Base-by-base conservation (phyloP, 2,113 vertebrate genomes). In the Pteruthius melanotis region DNA sequence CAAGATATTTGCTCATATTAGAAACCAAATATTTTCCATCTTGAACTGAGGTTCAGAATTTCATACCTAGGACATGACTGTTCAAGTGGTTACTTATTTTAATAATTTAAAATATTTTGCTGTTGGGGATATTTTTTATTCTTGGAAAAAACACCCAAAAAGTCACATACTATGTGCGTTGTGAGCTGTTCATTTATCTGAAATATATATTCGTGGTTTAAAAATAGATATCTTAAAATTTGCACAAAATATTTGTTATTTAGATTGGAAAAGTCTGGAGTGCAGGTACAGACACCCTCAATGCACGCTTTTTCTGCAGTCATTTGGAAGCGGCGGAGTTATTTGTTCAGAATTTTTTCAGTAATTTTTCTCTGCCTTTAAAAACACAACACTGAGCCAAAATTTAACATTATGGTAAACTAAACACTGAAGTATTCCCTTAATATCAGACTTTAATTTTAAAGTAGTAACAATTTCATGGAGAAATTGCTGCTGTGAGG, bases 11-110 rank as follows among this genome's bases (percentile, higher is more conserved):
- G 33, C 21, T 89, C 26, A 24, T 82, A 24, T 56, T 86, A 72
- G 42, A 85, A 95, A 64, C 61, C 47, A 96, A 83, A 66, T 81
- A 45, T 85, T 87, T 94, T 83, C 42, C 45, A 28, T 57, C 47
- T 79, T 53, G 15, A 89, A 44, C 15, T 14, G 60, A 61, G 45
- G 53, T 54, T 81, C 20, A 50, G 30, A 66, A 37, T 78, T 90
- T 91, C 56, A 8, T 59, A 66, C 14, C 17, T 54, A 35, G 33
- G 47, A 72, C 10, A 30, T 12, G 15, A 20, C 6, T 70, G 6
- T 78, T 77, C 33, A 92, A 83, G 60, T 44, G 8, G 60, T 78
- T 88, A 35, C 13, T 28, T 53, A 47, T n/a, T 70, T 66, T 83
- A 90, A 59, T 81, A 33, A 68, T 72, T 69, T 24, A 31, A 87